Percentiles rank a stretch among this genome's conserved stretches.
phyloP scores from a whole-genome alignment of 2,888 invertebrate genomes.

The Uropetala carovei region DNA sequence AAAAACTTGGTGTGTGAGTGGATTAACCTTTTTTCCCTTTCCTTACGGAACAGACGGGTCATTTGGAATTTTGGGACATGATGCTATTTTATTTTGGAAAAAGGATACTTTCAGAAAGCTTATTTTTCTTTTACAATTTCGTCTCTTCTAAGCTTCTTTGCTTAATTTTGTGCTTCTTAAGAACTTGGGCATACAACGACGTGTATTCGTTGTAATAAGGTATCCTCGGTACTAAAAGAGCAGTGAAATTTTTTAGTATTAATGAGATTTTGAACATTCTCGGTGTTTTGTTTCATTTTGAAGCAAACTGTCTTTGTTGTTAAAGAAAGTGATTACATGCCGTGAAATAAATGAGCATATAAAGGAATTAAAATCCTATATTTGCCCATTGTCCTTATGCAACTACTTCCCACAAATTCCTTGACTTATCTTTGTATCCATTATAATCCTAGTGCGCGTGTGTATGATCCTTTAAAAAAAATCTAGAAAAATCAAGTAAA shows the following conservation, averaged over 20 bases:
- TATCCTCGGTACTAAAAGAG: too few relatives aligned
- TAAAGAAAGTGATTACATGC: background rate
- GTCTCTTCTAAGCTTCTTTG: background rate
- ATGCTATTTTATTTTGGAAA: slow-evolving; percentile 43
- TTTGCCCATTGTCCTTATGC: background rate
- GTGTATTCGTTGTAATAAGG: too few relatives aligned
- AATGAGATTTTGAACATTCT: too few relatives aligned
- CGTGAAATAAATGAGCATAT: background rate
- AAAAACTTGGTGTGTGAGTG: slow-evolving; percentile 12
- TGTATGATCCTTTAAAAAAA: slow-evolving; percentile 20
- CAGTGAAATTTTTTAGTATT: too few relatives aligned
- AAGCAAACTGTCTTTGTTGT: background rate
- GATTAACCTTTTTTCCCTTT: slow-evolving; percentile 3
- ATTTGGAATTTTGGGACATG: slow-evolving; percentile 25
- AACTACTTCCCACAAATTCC: background rate
- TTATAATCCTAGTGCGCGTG: background rate
- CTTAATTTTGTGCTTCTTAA: background rate
- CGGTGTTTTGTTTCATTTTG: background rate
- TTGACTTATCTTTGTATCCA: background rate
- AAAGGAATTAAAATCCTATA: background rate
- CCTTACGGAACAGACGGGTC: slow-evolving; percentile 36
- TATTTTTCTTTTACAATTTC: background rate
- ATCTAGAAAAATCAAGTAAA: slow-evolving; percentile 19
- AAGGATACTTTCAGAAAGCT: slow-evolving; percentile 16
- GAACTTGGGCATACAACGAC: background rate